phyloP scores from a whole-genome alignment of 2,113 vertebrate genomes.

The Cynopterus brachyotis region DNA sequence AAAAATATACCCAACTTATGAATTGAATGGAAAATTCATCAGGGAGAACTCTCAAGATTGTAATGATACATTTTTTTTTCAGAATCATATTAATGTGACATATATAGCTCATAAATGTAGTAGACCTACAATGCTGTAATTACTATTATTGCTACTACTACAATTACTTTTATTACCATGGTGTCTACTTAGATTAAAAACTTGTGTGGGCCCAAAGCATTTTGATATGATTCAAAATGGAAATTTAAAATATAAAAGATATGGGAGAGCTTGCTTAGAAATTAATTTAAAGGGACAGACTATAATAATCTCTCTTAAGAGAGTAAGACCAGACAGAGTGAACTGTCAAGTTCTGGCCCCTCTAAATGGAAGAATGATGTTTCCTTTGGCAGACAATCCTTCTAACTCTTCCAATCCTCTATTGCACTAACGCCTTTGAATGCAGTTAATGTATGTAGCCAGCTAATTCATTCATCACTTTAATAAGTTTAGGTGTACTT shows the following conservation, averaged over 20 bases:
- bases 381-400: background rate
- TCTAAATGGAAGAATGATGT: background rate
- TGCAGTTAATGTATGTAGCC: background rate
- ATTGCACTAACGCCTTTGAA: background rate
- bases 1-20: background rate
- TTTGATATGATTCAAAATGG: background rate
- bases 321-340: background rate
- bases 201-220: background rate
- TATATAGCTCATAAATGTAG: background rate
- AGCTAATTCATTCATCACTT: background rate
- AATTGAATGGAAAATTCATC: background rate
- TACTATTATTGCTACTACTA: background rate
- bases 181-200: slow-evolving; percentile 28
- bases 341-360: too few relatives aligned
- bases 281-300: background rate
- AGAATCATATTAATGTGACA: background rate
- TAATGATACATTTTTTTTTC: background rate
- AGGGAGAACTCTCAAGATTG: background rate
- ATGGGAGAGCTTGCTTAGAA: background rate
- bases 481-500: background rate
- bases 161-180: slow-evolving; percentile 3
- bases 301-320: background rate
- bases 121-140: background rate
- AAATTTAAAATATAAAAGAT: slow-evolving; percentile 25
- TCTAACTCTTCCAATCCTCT: background rate